Percentiles rank a stretch among this genome's conserved stretches.
Evolutionary conservation across 92 coral and sea anemone genomes (phyloP).

Genomic region (Phymanthus crucifer): DNA sequence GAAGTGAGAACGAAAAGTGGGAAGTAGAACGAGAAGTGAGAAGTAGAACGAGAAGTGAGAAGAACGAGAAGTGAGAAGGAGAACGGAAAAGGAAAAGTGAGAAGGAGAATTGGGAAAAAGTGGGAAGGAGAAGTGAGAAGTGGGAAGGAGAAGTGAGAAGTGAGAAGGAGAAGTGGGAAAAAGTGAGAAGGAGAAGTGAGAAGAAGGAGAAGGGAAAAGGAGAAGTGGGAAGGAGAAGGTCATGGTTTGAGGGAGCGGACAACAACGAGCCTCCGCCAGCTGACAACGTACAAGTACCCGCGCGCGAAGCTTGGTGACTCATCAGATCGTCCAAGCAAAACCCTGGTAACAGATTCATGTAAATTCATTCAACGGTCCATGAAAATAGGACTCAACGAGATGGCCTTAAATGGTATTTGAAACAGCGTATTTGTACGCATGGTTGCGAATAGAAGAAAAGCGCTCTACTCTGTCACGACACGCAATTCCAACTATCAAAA

Average conservation of each 20-base stretch:
- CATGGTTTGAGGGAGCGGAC: not conserved
- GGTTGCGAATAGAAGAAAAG: not conserved
- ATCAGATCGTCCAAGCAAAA: not conserved
- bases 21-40: not conserved
- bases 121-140: not conserved
- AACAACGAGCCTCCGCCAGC: not conserved
- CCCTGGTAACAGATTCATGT: not conserved
- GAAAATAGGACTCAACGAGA: not conserved
- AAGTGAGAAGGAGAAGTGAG: not conserved
- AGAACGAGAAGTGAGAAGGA: not conserved
- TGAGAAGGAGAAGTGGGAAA: too few relatives aligned
- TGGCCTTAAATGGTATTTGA: not conserved
- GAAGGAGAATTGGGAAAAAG: not conserved
- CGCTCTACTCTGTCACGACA: not conserved
- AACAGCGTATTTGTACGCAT: not conserved
- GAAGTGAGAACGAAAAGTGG: not conserved
- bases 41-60: not conserved
- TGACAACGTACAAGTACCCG: not conserved
- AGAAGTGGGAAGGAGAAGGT: not conserved
- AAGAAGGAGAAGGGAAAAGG: not conserved
- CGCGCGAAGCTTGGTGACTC: too few relatives aligned
- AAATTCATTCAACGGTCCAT: not conserved
- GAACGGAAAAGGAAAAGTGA: conserved; percentile 7
- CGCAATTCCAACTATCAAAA: not conserved
- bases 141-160: not conserved